Evolutionary conservation across 2,888 invertebrate species (phyloP), one percentile per base, ranked within the genome.

Genomic region (Elmis aenea): DNA sequence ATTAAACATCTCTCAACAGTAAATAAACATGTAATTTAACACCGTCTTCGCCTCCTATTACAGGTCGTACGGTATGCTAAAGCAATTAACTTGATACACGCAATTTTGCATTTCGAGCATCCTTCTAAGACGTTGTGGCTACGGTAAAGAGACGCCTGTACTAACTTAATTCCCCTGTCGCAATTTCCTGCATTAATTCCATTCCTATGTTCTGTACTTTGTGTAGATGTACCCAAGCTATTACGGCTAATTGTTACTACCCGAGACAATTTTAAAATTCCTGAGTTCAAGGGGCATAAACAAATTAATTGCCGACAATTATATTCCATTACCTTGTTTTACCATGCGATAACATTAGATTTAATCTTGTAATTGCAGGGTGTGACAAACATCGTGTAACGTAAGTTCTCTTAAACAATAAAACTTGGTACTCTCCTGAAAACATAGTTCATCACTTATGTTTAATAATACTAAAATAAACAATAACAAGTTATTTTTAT

Each of bases 51-150:
- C 27, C 33, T 45, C 32, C 33, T 34, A 45, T 45, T 45, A 38
- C 45, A 45, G 40, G 40, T 44, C 41, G 38, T 41, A 41, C 41
- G 37, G 32, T 14, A 20, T 13, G 24, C 38, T 45, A 45, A 45
- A 45, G 45, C 45, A 45, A 45, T 45, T 45, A 45, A 45, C 42
- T 41, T 33, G 45, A 45, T 41, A 45, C 45, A 38, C 34, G 45
- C 41, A 41, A 41, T 45, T 37, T 35, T 26, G 35, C 32, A 41
- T 38, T 34, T 33, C 41, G 30, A 20, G 25, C 36, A 30, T 30
- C 30, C 36, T 20, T 30, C 14, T 12, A 36, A 36, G 36, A 30
- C 36, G 30, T 26, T 36, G 36, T 22, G 36, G 29, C 31, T 20
- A 26, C 20, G 30, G 30, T 26, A 30, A 25, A 29, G 29, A 36